Conservation (phyloP, 2,888 invertebrate species). For the Nymphalis polychloros region DNA sequence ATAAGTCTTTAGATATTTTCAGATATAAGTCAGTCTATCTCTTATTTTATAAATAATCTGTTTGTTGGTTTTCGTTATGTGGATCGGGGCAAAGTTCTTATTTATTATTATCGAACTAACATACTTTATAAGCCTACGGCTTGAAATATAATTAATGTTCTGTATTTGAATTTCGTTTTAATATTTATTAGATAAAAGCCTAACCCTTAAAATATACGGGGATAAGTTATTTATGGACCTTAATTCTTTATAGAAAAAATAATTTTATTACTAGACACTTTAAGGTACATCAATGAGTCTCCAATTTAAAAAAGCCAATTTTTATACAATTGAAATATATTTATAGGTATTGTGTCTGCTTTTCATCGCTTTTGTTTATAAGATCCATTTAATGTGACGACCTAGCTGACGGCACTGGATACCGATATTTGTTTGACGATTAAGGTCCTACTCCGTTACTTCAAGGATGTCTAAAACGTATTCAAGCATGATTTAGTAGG, state of each 20-base stretch:
- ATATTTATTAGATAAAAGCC: background rate
- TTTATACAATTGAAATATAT: too few species aligned
- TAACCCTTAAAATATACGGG: too few species aligned
- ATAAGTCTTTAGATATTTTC: slow-evolving; percentile 47
- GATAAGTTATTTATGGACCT: too few species aligned
- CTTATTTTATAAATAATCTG: slow-evolving; percentile 57
- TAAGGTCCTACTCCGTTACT: slow-evolving; percentile 12
- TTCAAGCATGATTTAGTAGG: too few species aligned
- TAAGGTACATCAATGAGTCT: too few species aligned
- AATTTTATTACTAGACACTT: too few species aligned
- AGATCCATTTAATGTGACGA: too few species aligned
- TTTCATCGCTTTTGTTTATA: too few species aligned
- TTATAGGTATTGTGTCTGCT: too few species aligned
- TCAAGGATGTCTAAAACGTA: too few species aligned
- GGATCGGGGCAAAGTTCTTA: slow-evolving; percentile 42
- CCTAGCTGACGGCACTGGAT: background rate
- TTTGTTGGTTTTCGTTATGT: slow-evolving; percentile 56
- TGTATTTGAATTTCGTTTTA: background rate
- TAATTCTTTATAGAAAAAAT: too few species aligned
- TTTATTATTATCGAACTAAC: slow-evolving; percentile 9
- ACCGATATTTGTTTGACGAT: background rate
- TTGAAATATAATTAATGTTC: background rate
- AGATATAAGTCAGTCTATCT: slow-evolving; percentile 44
- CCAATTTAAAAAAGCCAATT: too few species aligned
- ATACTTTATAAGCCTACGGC: background rate